Base-by-base conservation (phyloP, 2,888 invertebrate genomes). In the Perdita meconis region DNA sequence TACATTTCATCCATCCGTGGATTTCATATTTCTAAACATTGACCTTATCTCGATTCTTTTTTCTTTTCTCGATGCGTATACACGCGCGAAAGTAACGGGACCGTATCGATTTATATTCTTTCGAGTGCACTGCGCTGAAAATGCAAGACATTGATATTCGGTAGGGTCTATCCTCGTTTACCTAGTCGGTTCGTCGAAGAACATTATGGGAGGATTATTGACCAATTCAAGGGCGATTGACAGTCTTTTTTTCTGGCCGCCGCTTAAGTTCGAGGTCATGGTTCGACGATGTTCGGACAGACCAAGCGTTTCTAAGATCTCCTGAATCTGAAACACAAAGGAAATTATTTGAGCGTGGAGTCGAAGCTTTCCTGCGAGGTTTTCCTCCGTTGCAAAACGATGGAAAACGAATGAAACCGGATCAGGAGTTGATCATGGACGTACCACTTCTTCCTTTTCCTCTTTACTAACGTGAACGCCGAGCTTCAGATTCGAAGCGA, bases 131-230 rank as follows among this genome's bases (percentile, higher is more conserved):
- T n/a, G n/a, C n/a, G n/a, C n/a, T n/a, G n/a, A n/a, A n/a, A n/a
- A n/a, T n/a, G n/a, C n/a, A n/a, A n/a, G n/a, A n/a, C n/a, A n/a
- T n/a, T n/a, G n/a, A n/a, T n/a, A n/a, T n/a, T n/a, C 0, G 13
- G 6, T n/a, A 12, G n/a, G 30, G 13, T 30, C 26, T 50, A 19
- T 53, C 6, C 30, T 16, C 10, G 1, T 68, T 88, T 87, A 95
- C 95, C 95, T 95, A 44, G 98, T 98, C 0, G 98, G 98, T 92
- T 98, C 98, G 92, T 98, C 98, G 92, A 98, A 98, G 93, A 98
- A 98, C 98, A 98, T 98, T 79, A 98, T 96, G 0, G 98, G 98
- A 10, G 98, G 98, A 93, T 98, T 98, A 93, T 98, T 98, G 83
- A 98, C 98, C 84, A 98, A 94, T 93, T 98, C 98, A 82, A 98